These are phyloP conservation scores for Oreochromis aureus DNA, from an alignment of 2,113 vertebrate species.

Conservation along the genomic window DNA sequence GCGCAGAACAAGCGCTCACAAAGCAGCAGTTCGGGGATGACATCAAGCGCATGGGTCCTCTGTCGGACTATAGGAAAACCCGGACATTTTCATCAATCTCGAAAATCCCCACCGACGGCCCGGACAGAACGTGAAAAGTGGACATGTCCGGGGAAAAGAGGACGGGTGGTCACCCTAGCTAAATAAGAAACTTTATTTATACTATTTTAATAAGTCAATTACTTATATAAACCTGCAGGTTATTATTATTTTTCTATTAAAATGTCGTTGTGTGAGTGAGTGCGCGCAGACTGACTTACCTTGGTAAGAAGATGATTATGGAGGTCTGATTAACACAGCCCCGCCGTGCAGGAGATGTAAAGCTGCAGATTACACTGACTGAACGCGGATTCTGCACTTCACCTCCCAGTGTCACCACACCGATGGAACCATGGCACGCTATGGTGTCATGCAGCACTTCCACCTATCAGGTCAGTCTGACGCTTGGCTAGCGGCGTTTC, in stretches of 20 bases:
- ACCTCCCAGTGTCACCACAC: background rate
- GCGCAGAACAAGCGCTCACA: too few relatives aligned
- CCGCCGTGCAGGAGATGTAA: background rate
- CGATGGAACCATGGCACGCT: conserved; percentile 64
- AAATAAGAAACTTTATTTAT: background rate
- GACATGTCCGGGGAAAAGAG: too few relatives aligned
- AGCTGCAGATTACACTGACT: background rate
- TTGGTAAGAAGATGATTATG: background rate
- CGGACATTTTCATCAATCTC: too few relatives aligned
- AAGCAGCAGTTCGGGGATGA: too few relatives aligned
- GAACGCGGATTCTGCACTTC: background rate
- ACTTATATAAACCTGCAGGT: background rate
- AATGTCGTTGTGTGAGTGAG: background rate
- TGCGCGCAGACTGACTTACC: background rate
- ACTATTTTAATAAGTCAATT: background rate
- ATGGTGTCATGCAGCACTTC: conserved; percentile 44
- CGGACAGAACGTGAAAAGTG: too few relatives aligned
- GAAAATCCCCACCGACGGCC: too few relatives aligned
- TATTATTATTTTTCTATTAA: background rate
- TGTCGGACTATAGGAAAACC: too few relatives aligned
- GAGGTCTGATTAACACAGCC: background rate
- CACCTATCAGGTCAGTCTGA: conserved; percentile 59
- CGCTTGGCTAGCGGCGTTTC: background rate
- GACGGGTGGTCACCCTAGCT: too few relatives aligned
- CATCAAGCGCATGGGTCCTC: too few relatives aligned